These are phyloP conservation scores for Hyphantria cunea DNA, from an alignment of 1,140 invertebrate species.

Conservation along the genomic window DNA sequence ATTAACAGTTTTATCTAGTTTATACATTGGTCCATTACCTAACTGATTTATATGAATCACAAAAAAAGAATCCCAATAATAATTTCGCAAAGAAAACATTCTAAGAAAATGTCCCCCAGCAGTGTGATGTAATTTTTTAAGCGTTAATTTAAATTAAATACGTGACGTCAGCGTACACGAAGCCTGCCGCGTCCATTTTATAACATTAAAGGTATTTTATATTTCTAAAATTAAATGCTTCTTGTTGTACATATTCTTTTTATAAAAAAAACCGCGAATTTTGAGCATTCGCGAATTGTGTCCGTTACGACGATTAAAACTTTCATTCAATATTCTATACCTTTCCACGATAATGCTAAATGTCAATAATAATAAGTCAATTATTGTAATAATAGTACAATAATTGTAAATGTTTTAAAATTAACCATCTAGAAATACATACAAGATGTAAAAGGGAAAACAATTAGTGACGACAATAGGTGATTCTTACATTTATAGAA, in stretches of 20 bases:
- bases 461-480: conserved; percentile 65
- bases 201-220: conserved; percentile 74
- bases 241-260: conserved; percentile 76
- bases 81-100: conserved; percentile 55
- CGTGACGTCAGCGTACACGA: conserved; percentile 51
- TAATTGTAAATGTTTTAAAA: conserved; percentile 67
- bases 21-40: conserved; percentile 70
- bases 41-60: conserved; percentile 50
- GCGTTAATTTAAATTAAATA: conserved; percentile 72
- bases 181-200: conserved; percentile 62
- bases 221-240: conserved; percentile 81
- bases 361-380: conserved; percentile 69
- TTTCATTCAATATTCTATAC: conserved; percentile 49
- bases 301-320: conserved; percentile 41
- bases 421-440: conserved; percentile 77
- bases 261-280: conserved; percentile 53
- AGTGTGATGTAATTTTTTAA: conserved; percentile 71
- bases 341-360: conserved; percentile 67
- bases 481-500: conserved; percentile 70
- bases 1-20: conserved; percentile 55
- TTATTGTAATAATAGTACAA: conserved; percentile 75
- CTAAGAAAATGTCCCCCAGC: conserved; percentile 63
- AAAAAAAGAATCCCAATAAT: conserved; percentile 35
- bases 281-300: conserved; percentile 40
- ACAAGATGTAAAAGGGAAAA: conserved; percentile 70